Percentiles rank a stretch among this genome's conserved stretches.
Conservation (phyloP, 2,888 invertebrate genomes). For the Alloscopus bannaensis region DNA sequence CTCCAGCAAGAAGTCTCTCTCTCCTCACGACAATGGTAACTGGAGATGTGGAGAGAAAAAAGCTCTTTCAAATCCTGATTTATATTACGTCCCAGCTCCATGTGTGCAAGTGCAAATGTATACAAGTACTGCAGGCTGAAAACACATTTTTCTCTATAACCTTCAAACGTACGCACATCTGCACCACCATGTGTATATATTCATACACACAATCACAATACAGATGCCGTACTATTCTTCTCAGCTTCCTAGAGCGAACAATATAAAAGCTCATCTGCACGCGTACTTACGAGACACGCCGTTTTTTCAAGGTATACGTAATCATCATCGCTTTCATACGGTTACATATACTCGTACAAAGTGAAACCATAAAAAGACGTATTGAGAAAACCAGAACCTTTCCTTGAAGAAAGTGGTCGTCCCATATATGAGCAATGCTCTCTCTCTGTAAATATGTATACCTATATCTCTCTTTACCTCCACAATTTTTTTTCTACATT, state of each 20-base stretch:
- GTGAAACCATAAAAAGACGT: too few relatives aligned
- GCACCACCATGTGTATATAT: not conserved
- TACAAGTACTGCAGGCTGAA: not conserved
- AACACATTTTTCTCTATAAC: not conserved
- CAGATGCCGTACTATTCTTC: not conserved
- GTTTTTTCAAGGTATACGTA: not conserved
- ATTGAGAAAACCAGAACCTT: constrained; percentile 20
- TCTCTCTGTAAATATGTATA: not conserved
- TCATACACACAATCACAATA: not conserved
- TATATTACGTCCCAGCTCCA: not conserved
- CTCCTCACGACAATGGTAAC: too few relatives aligned
- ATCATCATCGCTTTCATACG: not conserved
- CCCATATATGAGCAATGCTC: constrained; percentile 32
- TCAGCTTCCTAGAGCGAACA: not conserved
- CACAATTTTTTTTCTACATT: not conserved
- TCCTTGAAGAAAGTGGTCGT: constrained; percentile 31
- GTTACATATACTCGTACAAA: not conserved
- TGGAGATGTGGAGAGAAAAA: not conserved
- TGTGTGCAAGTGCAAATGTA: not conserved
- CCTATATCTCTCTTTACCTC: not conserved
- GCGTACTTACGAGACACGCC: not conserved
- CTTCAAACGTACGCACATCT: not conserved
- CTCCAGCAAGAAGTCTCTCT: too few relatives aligned
- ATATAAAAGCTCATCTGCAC: constrained; percentile 5
- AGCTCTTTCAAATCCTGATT: not conserved